Evolutionary conservation across 2,888 invertebrate species (phyloP), one percentile per base, ranked within the genome.

Genomic region (Adelphocoris suturalis): DNA sequence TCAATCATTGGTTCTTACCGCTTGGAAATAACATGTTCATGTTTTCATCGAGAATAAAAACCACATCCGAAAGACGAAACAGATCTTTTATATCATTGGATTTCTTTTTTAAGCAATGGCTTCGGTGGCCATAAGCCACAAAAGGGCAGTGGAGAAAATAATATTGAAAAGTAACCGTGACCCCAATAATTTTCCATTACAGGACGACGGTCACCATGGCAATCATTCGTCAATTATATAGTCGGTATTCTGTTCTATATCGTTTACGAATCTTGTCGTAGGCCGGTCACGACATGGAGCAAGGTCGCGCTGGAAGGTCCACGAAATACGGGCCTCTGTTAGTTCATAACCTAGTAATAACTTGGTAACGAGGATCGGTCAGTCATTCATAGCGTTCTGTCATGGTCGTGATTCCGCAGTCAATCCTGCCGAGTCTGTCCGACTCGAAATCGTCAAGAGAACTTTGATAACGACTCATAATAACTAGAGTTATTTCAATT

Each of bases 181-280:
- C 68, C 68, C 23, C n/a, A 68, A 27, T 68, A 19, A 7, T 68
- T 68, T 23, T 68, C 23, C 68, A 5, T 19, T 27, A 23, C 68
- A 68, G 68, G 23, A 68, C 68, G 68, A 4, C 68, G 68, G 68
- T 52, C 52, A 11, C 52, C 52, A 23, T 19, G 9, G 68, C 23
- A 68, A 68, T 68, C 68, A 68, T 68, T 68, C 23, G 68, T 23
- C 68, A 68, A 68, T 68, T 68, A 68, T 23, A 52, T 52, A 52
- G 52, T 52, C 52, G 52, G 52, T 16, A 27, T 68, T 23, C 23
- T 68, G 27, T 68, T 68, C 68, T 27, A 68, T 68, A 68, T 68
- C 68, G 68, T 68, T 68, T 68, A 68, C 68, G 68, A 68, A 68
- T 57, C 57, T 57, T 57, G 57, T 57, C 57, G n/a, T 68, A 68